A percentile compares a stretch with the other conserved stretches of the same genome.
Evolutionary conservation across 2,888 invertebrate species (phyloP).

Genomic region (Neoascia interrupta): DNA sequence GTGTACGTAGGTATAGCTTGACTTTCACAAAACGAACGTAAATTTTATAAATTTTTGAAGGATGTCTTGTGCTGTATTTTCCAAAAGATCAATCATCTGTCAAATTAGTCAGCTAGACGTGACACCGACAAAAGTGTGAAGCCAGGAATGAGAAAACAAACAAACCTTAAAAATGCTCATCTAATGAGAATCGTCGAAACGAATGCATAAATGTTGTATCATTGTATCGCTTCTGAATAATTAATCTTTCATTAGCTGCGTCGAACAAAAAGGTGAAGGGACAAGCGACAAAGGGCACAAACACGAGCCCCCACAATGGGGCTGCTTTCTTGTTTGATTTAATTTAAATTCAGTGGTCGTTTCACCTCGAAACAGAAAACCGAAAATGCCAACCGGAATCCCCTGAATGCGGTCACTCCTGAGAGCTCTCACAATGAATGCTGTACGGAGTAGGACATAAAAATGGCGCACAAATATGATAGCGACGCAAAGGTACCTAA

Average conservation of each 20-base stretch:
- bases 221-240: constrained; percentile 59
- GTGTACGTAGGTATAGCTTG: too few species aligned
- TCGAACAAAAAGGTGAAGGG: constrained; percentile 8
- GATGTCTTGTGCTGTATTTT: too few species aligned
- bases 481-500: too few species aligned
- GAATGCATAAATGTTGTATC: too few species aligned
- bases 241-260: constrained; percentile 51
- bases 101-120: constrained; percentile 18
- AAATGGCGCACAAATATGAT: constrained; percentile 48
- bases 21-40: too few species aligned
- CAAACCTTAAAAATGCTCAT: not conserved
- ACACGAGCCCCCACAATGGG: not conserved
- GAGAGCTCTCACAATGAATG: constrained; percentile 5
- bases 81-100: constrained; percentile 29
- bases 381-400: constrained; percentile 16
- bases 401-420: constrained; percentile 52
- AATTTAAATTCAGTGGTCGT: constrained; percentile 9
- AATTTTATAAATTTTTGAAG: too few species aligned
- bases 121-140: not conserved
- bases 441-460: not conserved
- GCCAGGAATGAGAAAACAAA: not conserved
- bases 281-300: constrained; percentile 17
- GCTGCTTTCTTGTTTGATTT: constrained; percentile 5
- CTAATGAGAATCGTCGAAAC: too few species aligned
- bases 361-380: constrained; percentile 1